Base-by-base conservation (phyloP, 2,113 vertebrate genomes). In the Psettodes erumei region DNA sequence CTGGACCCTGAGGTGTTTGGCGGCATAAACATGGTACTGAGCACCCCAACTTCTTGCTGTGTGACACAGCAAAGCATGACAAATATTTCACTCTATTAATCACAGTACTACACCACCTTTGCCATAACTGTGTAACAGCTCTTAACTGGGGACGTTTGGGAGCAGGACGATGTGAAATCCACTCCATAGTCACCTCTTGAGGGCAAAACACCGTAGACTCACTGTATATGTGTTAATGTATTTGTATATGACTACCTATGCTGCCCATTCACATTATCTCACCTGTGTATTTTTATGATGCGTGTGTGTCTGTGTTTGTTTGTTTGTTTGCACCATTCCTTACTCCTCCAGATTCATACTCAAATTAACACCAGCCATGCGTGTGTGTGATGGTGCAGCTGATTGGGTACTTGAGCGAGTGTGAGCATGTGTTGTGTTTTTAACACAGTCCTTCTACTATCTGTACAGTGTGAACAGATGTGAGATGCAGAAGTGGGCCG, bases 21-120 rank as follows among this genome's bases (percentile, higher is more conserved):
- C 86, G 82, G 85, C 90, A 89, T 87, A 86, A 90, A 92, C 87
- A 93, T 91, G 92, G 90, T 94, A 93, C 90, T 92, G 90, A 93
- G 87, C 85, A 85, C 75, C 71, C 42, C 79, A 73, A 75, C 71
- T 58, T 84, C 72, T 55, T 84, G 88, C 89, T 90, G 81, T 84
- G 84, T 80, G 61, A 80, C 58, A 45, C 89, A 83, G 79, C 84
- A 81, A 84, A 84, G 92, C 92, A 92, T 93, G 92, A 86, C 71
- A 67, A 76, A 78, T 81, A 43, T 66, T 81, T 92, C 83, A 87
- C 88, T 68, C 32, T 76, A 84, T 89, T 90, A 91, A 91, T 86
- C 63, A 7, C 66, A 76, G 47, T 64, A 77, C 59, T 89, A 72
- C 74, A 82, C 71, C 69, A 71, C 75, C 68, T 80, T 53, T 71